Percentiles rank a stretch among this genome's conserved stretches.
Evolutionary conservation across 2,888 invertebrate genomes (phyloP).

Genomic region (Deilephila elpenor): DNA sequence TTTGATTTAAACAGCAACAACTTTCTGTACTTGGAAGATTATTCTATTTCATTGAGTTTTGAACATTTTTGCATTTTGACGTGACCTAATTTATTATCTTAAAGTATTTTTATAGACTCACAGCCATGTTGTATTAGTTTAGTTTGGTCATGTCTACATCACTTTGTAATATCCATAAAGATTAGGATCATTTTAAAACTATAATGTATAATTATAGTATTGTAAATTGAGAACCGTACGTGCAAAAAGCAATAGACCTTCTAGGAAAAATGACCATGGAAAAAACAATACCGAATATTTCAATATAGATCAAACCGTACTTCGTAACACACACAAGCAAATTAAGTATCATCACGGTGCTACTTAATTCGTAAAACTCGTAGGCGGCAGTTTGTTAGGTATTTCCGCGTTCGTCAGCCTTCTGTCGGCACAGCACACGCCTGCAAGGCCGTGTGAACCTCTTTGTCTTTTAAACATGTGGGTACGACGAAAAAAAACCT

Average conservation of each 20-base stretch:
- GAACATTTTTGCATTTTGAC: no score
- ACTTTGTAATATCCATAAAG: no score
- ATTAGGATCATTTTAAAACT: background rate
- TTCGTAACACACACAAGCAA: slow-evolving; percentile 17
- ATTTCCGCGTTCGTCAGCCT: slow-evolving; percentile 73
- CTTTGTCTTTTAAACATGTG: slow-evolving; percentile 74
- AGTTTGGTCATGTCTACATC: no score
- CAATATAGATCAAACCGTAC: slow-evolving; percentile 12
- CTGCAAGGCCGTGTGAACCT: slow-evolving; percentile 78
- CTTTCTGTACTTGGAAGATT: no score
- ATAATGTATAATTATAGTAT: background rate
- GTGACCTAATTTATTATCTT: no score
- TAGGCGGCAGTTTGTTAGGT: slow-evolving; percentile 75
- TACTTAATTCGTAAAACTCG: slow-evolving; percentile 70
- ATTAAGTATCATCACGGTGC: slow-evolving; percentile 44
- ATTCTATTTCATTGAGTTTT: no score
- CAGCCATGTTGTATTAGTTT: no score
- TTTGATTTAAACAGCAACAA: no score
- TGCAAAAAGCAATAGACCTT: slow-evolving; percentile 1
- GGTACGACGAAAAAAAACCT: slow-evolving; percentile 39
- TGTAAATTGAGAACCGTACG: background rate
- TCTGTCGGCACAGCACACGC: slow-evolving; percentile 67
- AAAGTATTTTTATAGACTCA: no score
- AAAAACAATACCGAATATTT: background rate
- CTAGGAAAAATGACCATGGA: background rate